A percentile compares a stretch with the other conserved stretches of the same genome.
Evolutionary conservation across 2,113 vertebrate species (phyloP).

Genomic region (Leptobrachium leishanense): DNA sequence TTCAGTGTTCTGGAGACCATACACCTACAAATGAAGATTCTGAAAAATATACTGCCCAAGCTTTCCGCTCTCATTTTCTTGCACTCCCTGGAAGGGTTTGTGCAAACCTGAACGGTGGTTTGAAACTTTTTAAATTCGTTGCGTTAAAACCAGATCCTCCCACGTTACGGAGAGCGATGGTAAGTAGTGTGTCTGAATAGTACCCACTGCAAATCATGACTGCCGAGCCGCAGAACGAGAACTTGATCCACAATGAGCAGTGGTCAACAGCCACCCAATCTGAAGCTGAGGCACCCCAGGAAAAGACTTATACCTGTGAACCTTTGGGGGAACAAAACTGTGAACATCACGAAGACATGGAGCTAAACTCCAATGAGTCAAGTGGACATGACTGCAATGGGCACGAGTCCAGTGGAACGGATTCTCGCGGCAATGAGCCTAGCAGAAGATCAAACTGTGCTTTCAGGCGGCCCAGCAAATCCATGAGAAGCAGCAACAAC

Average conservation of each 20-base stretch:
- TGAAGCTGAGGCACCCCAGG: constrained; percentile 9
- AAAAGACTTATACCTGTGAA: not conserved
- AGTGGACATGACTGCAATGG: constrained; percentile 1
- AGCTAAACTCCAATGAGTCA: constrained; percentile 38
- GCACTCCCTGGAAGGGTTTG: not conserved
- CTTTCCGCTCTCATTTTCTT: not conserved
- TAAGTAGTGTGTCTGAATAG: not conserved
- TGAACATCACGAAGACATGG: constrained; percentile 54
- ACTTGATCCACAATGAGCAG: not conserved
- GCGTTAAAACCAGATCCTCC: not conserved
- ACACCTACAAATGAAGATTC: constrained; percentile 6
- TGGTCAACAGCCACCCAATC: not conserved
- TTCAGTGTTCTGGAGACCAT: no score
- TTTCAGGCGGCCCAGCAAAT: constrained; percentile 54
- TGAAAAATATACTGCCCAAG: not conserved
- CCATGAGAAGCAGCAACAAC: constrained; percentile 63
- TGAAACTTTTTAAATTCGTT: not conserved
- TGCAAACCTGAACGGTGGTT: constrained; percentile 3
- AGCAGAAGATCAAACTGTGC: constrained; percentile 47
- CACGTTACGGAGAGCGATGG: not conserved
- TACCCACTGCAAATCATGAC: constrained; percentile 14
- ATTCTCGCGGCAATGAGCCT: not conserved
- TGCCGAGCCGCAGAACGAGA: not conserved
- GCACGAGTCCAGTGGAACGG: not conserved
- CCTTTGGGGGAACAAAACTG: not conserved